phyloP scores from a whole-genome alignment of 2,113 vertebrate species.

The Epinephelus lanceolatus region DNA sequence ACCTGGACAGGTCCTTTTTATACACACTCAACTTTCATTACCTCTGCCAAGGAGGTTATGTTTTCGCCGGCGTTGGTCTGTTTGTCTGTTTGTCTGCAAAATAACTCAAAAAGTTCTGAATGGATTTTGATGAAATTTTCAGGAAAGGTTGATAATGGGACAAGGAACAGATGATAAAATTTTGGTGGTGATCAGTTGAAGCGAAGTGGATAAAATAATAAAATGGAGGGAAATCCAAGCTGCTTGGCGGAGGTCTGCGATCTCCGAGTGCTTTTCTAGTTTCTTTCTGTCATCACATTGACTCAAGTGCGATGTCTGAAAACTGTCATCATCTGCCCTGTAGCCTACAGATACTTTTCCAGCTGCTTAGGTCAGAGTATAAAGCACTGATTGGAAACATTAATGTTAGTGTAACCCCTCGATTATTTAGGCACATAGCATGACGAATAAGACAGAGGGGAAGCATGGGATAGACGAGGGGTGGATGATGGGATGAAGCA shows the following conservation, averaged over 20 bases:
- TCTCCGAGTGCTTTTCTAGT: too few species aligned
- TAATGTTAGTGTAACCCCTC: constrained; percentile 19
- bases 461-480: not conserved
- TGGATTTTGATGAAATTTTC: too few species aligned
- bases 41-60: too few species aligned
- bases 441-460: not conserved
- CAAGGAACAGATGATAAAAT: too few species aligned
- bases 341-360: not conserved
- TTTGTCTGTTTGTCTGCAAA: too few species aligned
- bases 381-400: constrained; percentile 12
- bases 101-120: too few species aligned
- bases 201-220: too few species aligned
- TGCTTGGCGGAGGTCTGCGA: too few species aligned
- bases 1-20: constrained; percentile 1
- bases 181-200: too few species aligned
- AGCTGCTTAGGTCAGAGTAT: constrained; percentile 13
- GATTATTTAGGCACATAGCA: constrained; percentile 10
- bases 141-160: too few species aligned
- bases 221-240: too few species aligned
- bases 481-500: constrained; percentile 55
- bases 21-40: not conserved
- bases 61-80: too few species aligned
- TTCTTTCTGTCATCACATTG: not conserved
- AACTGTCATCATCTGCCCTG: not conserved
- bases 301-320: not conserved